These are phyloP conservation scores for Riparia riparia DNA, from an alignment of 2,113 vertebrate genomes.

Conservation along the genomic window DNA sequence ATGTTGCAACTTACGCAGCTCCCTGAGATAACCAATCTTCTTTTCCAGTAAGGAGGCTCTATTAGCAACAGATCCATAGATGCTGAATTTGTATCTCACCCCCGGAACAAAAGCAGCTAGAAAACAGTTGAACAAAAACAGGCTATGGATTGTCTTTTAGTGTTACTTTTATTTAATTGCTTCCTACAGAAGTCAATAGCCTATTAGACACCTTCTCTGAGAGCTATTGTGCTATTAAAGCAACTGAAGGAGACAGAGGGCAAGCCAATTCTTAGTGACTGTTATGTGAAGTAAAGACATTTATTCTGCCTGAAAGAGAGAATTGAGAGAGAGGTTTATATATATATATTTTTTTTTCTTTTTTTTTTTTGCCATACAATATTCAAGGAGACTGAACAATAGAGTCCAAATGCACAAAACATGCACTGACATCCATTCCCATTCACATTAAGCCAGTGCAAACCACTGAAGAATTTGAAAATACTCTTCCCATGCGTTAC, in stretches of 20 bases:
- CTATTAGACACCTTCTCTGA: not conserved
- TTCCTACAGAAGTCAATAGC: not conserved
- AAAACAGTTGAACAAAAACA: not conserved
- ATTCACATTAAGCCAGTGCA: not conserved
- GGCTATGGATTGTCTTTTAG: not conserved
- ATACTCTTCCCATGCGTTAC: not conserved
- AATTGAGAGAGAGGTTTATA: fast-evolving
- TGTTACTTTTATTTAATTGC: not conserved
- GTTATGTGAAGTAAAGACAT: not conserved
- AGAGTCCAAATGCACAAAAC: not conserved
- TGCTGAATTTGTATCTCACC: conserved; percentile 58
- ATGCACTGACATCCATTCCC: not conserved
- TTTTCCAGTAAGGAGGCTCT: conserved; percentile 44
- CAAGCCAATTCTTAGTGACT: not conserved
- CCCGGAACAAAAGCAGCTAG: conserved; percentile 59
- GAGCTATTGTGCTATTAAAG: not conserved
- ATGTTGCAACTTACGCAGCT: conserved; percentile 56
- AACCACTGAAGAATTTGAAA: not conserved
- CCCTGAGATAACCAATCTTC: conserved; percentile 62
- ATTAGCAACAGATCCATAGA: conserved; percentile 54
- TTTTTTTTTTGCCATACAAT: not conserved
- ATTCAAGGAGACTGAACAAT: not conserved
- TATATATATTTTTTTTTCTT: too few species aligned
- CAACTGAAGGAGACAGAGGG: not conserved
- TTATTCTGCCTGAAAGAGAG: not conserved